Evolutionary conservation across 2,113 vertebrate species (phyloP).

Genomic region (Dicrurus megarhynchus): DNA sequence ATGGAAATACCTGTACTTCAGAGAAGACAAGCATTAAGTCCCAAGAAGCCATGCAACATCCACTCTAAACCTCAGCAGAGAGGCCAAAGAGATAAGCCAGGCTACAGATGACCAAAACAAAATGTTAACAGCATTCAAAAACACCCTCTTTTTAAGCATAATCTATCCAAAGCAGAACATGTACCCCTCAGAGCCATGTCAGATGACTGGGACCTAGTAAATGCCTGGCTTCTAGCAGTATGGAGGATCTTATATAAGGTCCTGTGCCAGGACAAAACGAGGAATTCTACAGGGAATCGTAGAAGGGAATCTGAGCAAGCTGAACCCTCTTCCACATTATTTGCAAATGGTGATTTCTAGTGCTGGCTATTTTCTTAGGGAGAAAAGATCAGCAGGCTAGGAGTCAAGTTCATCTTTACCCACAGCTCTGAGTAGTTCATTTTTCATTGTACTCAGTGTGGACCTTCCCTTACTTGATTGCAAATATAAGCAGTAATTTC

Average conservation of each 20-base stretch:
- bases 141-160: not conserved
- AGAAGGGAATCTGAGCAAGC: not conserved
- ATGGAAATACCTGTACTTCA: not conserved
- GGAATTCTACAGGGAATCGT: fast-evolving
- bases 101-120: not conserved
- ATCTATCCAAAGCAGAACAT: not conserved
- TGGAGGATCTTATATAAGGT: not conserved
- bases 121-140: not conserved
- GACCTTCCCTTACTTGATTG: not conserved
- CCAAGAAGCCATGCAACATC: not conserved
- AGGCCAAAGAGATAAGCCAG: not conserved
- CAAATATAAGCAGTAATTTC: not conserved
- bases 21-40: not conserved
- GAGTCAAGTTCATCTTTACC: not conserved
- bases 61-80: not conserved
- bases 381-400: not conserved
- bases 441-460: not conserved
- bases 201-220: not conserved
- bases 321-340: not conserved
- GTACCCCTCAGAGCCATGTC: not conserved
- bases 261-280: not conserved
- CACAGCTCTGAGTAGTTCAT: not conserved
- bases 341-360: not conserved
- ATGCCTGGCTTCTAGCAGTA: not conserved
- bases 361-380: not conserved